Evolutionary conservation across 92 coral and sea anemone genomes (phyloP).

Genomic region (Parazoanthus swiftii): DNA sequence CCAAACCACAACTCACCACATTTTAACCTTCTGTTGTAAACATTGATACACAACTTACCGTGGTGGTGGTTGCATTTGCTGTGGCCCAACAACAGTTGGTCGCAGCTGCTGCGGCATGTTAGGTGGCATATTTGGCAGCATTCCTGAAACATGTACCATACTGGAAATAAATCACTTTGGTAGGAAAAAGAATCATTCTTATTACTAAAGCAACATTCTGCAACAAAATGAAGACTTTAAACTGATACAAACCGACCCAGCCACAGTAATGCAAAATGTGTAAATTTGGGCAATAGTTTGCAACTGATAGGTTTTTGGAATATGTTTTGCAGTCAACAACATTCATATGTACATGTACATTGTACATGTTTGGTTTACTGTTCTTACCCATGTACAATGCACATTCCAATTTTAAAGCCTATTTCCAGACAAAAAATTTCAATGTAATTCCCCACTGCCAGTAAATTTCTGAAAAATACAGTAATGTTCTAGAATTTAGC

Average conservation of each 20-base stretch:
- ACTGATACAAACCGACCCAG: neutral
- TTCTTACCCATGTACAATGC: too few species aligned
- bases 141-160: neutral
- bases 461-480: too few species aligned
- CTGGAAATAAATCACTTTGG: neutral
- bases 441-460: too few species aligned
- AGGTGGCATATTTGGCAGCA: constrained; percentile 16
- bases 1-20: too few species aligned
- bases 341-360: too few species aligned
- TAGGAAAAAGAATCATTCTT: neutral
- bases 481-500: too few species aligned
- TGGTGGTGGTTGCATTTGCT: constrained; percentile 18
- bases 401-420: too few species aligned
- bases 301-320: neutral
- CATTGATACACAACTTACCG: constrained; percentile 8
- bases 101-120: constrained; percentile 24
- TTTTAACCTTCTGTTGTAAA: neutral
- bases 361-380: too few species aligned
- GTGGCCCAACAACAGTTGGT: constrained; percentile 34
- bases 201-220: neutral
- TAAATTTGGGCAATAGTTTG: too few species aligned
- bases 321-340: too few species aligned
- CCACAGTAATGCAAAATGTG: neutral
- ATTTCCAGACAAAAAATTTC: too few species aligned
- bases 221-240: neutral